Evolutionary conservation across 2,888 invertebrate genomes (phyloP).

Genomic region (Lordiphosa andalusiaca): DNA sequence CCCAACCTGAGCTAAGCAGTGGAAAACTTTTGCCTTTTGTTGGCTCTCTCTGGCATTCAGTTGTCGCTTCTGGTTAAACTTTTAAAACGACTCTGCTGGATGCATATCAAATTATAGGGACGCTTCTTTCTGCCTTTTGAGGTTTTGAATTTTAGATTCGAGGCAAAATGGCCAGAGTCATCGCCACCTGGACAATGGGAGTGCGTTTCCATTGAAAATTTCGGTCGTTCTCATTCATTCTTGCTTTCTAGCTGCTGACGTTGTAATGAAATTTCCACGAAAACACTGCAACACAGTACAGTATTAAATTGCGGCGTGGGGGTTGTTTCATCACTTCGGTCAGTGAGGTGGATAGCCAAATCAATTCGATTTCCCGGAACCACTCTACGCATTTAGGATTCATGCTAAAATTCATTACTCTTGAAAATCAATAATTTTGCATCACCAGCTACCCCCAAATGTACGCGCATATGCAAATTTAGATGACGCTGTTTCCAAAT

Average conservation of each 20-base stretch:
- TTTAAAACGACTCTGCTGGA: neutral
- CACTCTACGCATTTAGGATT: neutral
- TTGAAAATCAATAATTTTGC: slow-evolving; percentile 4
- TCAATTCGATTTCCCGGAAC: neutral
- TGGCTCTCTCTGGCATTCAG: slow-evolving; percentile 1
- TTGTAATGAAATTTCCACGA: slow-evolving; percentile 8
- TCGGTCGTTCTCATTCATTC: too few species aligned
- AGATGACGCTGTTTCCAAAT: slow-evolving; percentile 10
- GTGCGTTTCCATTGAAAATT: too few species aligned
- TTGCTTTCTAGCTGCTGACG: too few species aligned
- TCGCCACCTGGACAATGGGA: slow-evolving; percentile 13
- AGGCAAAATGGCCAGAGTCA: slow-evolving; percentile 13
- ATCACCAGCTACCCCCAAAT: neutral
- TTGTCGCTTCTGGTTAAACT: neutral
- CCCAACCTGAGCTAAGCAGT: slow-evolving; percentile 21
- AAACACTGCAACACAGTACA: neutral
- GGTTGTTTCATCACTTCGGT: neutral
- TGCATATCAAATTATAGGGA: slow-evolving; percentile 51
- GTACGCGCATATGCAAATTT: neutral
- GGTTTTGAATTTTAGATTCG: slow-evolving; percentile 34
- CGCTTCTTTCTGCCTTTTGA: slow-evolving; percentile 28
- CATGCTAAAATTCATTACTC: neutral
- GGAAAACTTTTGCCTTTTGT: slow-evolving; percentile 43
- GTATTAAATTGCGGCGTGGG: neutral
- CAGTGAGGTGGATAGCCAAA: too few species aligned